Evolutionary conservation across 2,888 invertebrate species (phyloP), one percentile per base, ranked within the genome.

Genomic region (Diogma glabrata): DNA sequence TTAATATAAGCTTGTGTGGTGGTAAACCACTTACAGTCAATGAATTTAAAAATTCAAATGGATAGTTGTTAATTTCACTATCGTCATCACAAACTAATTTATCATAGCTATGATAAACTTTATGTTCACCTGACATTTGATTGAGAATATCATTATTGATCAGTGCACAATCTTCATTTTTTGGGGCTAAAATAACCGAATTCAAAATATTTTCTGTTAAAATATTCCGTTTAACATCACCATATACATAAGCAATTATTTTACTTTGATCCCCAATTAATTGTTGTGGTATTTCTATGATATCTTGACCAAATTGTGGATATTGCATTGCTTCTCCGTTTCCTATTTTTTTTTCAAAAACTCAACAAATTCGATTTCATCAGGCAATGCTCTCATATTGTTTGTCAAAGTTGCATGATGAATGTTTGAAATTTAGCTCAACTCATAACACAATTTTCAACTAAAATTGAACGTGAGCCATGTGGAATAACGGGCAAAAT

Each of bases 101-200:
- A 47, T 52, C 49, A 26, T 16, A 28, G 40, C 52, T 52, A 26
- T 33, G 24, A 19, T 52, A 49, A 17, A 28, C 24, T 47, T 43
- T 46, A 33, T 14, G 12, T 3, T 33, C 10, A 14, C 33, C 5
- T 33, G 33, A 33, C 14, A 33, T 33, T 14, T 14, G 33, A 33
- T 33, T 33, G 14, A 33, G n/a, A 33, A 33, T 33, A 14, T 33
- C 33, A 12, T 6, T 14, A 33, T 33, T 33, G 33, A 33, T 33
- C n/a, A 33, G 6, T 2, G 7, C 2, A 16, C 33, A 33, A 33
- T 33, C 3, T 14, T 10, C 12, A 33, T 33, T 2, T 33, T 33
- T 28, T 50, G 14, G 52, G 43, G 46, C 36, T 33, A 49, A 47
- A 17, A 52, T 50, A 4, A 47, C 52, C 5, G 46, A 36, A 38